A percentile compares a stretch with the other conserved stretches of the same genome.
Conservation (phyloP, 2,113 vertebrate genomes). For the Eclectus roratus region DNA sequence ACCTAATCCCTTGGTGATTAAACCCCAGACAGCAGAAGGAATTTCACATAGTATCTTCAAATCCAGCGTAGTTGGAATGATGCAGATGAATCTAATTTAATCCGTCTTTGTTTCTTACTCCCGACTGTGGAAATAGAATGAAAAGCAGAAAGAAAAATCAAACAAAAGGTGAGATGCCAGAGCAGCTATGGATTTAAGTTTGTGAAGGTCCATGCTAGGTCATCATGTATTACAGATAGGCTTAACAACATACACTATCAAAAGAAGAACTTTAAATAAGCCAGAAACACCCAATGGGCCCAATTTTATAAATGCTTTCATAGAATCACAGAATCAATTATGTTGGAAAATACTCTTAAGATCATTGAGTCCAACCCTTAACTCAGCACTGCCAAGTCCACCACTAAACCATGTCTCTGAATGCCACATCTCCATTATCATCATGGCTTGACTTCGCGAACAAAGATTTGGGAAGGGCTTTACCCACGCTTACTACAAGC, state of each 20-base stretch:
- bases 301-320: neutral
- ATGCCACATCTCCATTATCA: too few relatives aligned
- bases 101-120: neutral
- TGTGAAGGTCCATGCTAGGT: accelerated
- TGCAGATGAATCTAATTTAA: constrained; percentile 23
- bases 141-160: constrained; percentile 16
- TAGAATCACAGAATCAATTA: neutral
- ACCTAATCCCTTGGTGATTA: constrained; percentile 29
- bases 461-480: too few relatives aligned
- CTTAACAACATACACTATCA: neutral
- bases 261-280: neutral
- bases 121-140: neutral
- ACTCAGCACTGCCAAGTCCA: neutral
- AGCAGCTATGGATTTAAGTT: neutral
- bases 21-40: neutral
- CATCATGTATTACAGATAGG: neutral
- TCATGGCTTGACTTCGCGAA: too few relatives aligned
- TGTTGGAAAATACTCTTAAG: neutral
- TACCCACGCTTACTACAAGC: too few relatives aligned
- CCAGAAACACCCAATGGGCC: neutral
- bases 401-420: neutral
- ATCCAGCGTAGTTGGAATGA: neutral
- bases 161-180: constrained; percentile 5
- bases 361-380: neutral
- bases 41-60: neutral